Evolutionary conservation across 2,113 vertebrate genomes (phyloP), one percentile per base, ranked within the genome.

Genomic region (Andinoacara biseriatus): DNA sequence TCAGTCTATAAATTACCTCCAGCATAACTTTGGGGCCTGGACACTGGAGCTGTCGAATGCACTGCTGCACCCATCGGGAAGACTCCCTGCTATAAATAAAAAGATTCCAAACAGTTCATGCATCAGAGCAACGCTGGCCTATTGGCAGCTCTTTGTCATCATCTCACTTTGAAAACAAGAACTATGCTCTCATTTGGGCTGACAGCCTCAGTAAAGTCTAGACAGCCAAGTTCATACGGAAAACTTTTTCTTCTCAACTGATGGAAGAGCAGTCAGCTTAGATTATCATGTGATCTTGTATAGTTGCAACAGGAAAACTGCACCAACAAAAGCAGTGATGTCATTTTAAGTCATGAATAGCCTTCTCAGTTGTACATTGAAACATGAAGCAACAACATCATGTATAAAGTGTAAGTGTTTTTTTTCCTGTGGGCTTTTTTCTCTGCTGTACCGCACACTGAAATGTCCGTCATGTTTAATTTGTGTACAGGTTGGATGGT

Each of bases 401-500:
- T 7, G 7, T 31, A 5, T 54, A 24, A 18, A 40, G 1, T 81
- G n/a, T 26, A 14, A 20, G 20, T 26, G 11, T 35, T 11, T 60
- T 20, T 74, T 7, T 40, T 58, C 20, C 4, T 83, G 5, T 7
- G 31, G 24, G 15, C 26, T 62, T 46, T 83, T 18, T 49, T 61
- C 31, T 74, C 5, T 40, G 58, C 58, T 17, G 58, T 59, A 54
- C 14, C 24, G 17, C 49, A 65, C 15, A 18, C 61, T 49, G 26
- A 75, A 35, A 57, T 52, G 43, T 17, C 31, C 81, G 9, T 26
- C 56, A 13, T 33, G 43, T 88, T 57, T 79, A 7, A 7, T 85
- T 78, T 78, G 74, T 87, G 86, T 92, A 56, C 91, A 99, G 98
- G 89, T 94, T 97, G 94, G 97, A 97, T 89, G 96, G 96, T 58